These are phyloP conservation scores for Urocitellus parryii DNA, from an alignment of 2,113 vertebrate genomes.

Conservation along the genomic window DNA sequence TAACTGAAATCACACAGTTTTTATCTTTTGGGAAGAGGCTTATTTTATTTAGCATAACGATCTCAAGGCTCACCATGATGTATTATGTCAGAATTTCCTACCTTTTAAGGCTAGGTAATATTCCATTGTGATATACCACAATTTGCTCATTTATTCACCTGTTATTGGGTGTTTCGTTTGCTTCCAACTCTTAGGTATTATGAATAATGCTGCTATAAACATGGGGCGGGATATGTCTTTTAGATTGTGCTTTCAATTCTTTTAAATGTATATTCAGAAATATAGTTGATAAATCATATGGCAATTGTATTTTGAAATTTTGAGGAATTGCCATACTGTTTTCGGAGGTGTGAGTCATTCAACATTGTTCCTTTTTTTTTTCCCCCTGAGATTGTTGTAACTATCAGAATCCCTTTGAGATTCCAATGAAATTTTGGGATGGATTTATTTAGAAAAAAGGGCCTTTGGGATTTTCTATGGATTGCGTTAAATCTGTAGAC, in stretches of 20 bases:
- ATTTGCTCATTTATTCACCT: too few relatives aligned
- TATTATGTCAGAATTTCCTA: too few relatives aligned
- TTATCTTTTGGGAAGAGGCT: too few relatives aligned
- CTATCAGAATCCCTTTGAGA: not conserved
- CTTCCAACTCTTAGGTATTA: not conserved
- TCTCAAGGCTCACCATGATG: too few relatives aligned
- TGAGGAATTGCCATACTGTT: not conserved
- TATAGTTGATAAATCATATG: not conserved
- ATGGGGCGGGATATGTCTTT: not conserved
- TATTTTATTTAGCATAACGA: too few relatives aligned
- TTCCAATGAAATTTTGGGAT: not conserved
- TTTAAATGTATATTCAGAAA: not conserved
- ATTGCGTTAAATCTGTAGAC: not conserved
- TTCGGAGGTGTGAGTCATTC: not conserved
- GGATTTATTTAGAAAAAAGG: not conserved
- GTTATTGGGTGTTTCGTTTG: not conserved
- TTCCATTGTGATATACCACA: too few relatives aligned
- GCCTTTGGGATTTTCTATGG: not conserved
- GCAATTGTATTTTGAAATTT: constrained; percentile 43
- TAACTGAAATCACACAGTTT: not conserved
- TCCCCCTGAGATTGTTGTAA: not conserved
- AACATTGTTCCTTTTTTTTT: too few relatives aligned
- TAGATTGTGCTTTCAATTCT: not conserved
- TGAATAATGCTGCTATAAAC: not conserved
- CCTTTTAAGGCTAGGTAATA: too few relatives aligned